These are phyloP conservation scores for Avahi laniger DNA, from an alignment of 2,797 vertebrate genomes.

Conservation along the genomic window DNA sequence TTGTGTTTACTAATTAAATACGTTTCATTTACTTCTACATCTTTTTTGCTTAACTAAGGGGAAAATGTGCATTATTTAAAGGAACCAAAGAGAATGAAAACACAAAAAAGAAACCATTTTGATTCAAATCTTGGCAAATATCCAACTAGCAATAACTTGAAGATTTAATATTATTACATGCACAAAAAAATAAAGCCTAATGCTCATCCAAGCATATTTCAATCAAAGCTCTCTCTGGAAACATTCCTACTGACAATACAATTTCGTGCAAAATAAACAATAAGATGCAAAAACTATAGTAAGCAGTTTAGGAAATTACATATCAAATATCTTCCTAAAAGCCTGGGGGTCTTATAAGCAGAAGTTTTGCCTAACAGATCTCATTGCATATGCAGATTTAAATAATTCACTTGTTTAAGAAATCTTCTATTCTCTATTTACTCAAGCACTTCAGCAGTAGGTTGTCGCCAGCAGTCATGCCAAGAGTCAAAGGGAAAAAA, in stretches of 20 bases:
- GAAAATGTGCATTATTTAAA: conserved; percentile 53
- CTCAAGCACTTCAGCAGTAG: conserved; percentile 71
- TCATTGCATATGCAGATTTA: conserved; percentile 83
- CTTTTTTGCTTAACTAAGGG: not conserved
- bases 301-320: conserved; percentile 82
- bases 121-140: conserved; percentile 58
- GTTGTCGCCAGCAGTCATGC: conserved; percentile 73
- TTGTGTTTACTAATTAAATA: conserved; percentile 49
- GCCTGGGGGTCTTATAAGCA: conserved; percentile 73
- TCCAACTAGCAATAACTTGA: conserved; percentile 64
- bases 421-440: conserved; percentile 77
- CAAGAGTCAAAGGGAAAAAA: conserved; percentile 55
- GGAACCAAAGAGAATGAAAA: conserved; percentile 51
- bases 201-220: conserved; percentile 79
- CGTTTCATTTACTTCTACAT: conserved; percentile 38
- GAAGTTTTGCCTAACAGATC: conserved; percentile 80
- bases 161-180: conserved; percentile 77
- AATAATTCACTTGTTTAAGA: conserved; percentile 84
- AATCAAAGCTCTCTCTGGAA: conserved; percentile 78
- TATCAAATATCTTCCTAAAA: conserved; percentile 80
- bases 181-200: conserved; percentile 78
- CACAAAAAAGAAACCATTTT: conserved; percentile 51
- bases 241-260: conserved; percentile 75
- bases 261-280: conserved; percentile 83
- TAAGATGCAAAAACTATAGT: conserved; percentile 77